Base-by-base conservation (phyloP, 2,113 vertebrate species). In the Chlorodrepanis virens region DNA sequence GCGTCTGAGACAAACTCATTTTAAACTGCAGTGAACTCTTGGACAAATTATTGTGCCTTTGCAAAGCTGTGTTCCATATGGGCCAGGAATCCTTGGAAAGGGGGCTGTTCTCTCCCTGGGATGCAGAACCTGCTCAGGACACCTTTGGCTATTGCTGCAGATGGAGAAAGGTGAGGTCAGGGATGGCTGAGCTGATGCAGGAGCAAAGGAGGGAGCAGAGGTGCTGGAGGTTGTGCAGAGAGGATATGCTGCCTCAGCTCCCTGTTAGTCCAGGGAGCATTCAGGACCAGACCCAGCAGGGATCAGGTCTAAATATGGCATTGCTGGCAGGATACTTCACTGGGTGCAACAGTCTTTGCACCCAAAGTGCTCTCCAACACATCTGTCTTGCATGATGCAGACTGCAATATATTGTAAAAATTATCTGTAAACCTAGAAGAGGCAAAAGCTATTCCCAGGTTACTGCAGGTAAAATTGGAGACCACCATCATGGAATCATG, bases 61-160 rank as follows among this genome's bases (percentile, higher is more conserved):
- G 81, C 76, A 95, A 91, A 90, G 89, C 90, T 96, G 86, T 22
- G 63, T 20, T 94, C 90, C 78, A 90, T 76, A 79, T 91, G 94
- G 71, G 77, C 61, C 50, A 39, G 75, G 33, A 63, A 47, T 75
- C 56, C 49, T 56, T 69, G 57, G 61, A 29, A 53, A 74, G 53
- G 85, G 19, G 68, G 52, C 28, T 79, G 44, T 19, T 86, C 64
- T 44, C 17, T 83, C 31, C 42, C 65, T 50, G 56, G 45, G 83
- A 29, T 42, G 54, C 23, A 74, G 63, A 87, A 94, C 79, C 94
- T 93, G 53, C 70, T 64, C 22, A 63, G 88, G 54, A 87, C 90
- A 76, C 49, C 76, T 95, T 80, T 63, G 70, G 74, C 29, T 60
- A 71, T 33, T 20, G 44, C 83, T 82, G 67, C 63, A 89, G 64